Base-by-base conservation (phyloP, 2,797 vertebrate genomes). In the Pterois miles region DNA sequence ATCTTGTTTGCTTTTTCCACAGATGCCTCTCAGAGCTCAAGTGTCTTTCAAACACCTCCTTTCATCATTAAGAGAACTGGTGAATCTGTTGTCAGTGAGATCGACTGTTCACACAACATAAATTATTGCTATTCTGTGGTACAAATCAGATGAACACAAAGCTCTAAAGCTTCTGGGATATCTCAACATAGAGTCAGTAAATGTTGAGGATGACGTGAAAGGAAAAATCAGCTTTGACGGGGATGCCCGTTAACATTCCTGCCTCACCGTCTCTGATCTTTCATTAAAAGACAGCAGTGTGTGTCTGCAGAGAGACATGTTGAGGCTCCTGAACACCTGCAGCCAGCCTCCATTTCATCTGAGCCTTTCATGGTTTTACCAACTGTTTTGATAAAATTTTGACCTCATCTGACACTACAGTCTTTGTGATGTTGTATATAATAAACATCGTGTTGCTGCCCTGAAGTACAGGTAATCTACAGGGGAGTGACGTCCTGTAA, bases 91-190 rank as follows among this genome's bases (percentile, higher is more conserved):
- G 18, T 23, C 40, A 65, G 20, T 12, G 64, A 88, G 56, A 78
- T 90, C 6, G 14, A 14, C 11, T 93, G 90, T 74, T 76, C 72
- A 36, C 86, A 91, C 34, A 27, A n/a, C 0, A 74, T n/a, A n/a
- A n/a, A n/a, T n/a, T n/a, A n/a, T n/a, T n/a, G 0, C 5, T 0
- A 84, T 92, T 8, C 69, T 88, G 18, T 93, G 89, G 91, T 90
- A 90, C 74, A 89, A 83, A 76, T 82, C 86, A 63, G 71, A 85
- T 1, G 0, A 71, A 72, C 2, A 18, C 12, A 11, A 13, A 65
- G 46, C 33, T 29, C 50, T 69, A 2, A n/a, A 74, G 40, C 9
- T 57, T 1, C 58, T 92, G 0, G 86, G 88, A 50, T 50, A 67
- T 60, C 25, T n/a, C n/a, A n/a, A n/a, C n/a, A n/a, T n/a, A n/a